These are phyloP conservation scores for Nephotettix cincticeps DNA, from an alignment of 1,140 invertebrate genomes.

Conservation along the genomic window DNA sequence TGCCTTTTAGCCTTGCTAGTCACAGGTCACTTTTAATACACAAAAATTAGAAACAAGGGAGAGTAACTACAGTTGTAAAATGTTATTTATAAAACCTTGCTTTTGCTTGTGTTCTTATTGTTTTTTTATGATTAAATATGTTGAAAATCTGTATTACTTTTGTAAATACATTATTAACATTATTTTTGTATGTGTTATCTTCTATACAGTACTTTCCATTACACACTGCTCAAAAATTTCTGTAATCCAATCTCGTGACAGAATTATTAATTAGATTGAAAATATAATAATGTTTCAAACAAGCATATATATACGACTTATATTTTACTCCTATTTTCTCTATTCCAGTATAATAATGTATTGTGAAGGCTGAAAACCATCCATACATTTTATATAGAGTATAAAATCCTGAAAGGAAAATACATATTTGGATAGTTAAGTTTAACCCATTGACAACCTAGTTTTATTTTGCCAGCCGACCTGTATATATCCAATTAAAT, in stretches of 20 bases:
- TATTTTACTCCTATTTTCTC: too few relatives aligned
- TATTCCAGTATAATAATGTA: too few relatives aligned
- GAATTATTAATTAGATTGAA: constrained; percentile 12
- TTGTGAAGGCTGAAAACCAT: too few relatives aligned
- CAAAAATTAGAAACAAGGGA: not conserved
- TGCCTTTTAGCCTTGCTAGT: constrained; percentile 4
- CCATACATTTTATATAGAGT: too few relatives aligned
- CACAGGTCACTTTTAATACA: constrained; percentile 11
- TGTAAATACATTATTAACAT: constrained; percentile 13
- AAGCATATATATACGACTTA: too few relatives aligned
- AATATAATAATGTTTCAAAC: constrained; percentile 16
- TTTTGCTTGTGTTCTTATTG: constrained; percentile 15
- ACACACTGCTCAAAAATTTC: constrained; percentile 10
- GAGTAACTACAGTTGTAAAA: constrained; percentile 3
- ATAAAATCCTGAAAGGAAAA: too few relatives aligned
- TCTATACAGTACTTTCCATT: constrained; percentile 10
- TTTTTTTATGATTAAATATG: not conserved
- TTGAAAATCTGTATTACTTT: constrained; percentile 14
- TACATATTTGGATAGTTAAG: too few relatives aligned
- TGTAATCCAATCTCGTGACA: constrained; percentile 7
- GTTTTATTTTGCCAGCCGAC: too few relatives aligned
- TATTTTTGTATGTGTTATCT: constrained; percentile 15
- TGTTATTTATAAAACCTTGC: constrained; percentile 15
- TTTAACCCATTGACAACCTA: too few relatives aligned
- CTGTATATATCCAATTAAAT: too few relatives aligned